These are phyloP conservation scores for Neolamprologus cancellatus DNA, from an alignment of 2,113 vertebrate genomes.

Conservation along the genomic window DNA sequence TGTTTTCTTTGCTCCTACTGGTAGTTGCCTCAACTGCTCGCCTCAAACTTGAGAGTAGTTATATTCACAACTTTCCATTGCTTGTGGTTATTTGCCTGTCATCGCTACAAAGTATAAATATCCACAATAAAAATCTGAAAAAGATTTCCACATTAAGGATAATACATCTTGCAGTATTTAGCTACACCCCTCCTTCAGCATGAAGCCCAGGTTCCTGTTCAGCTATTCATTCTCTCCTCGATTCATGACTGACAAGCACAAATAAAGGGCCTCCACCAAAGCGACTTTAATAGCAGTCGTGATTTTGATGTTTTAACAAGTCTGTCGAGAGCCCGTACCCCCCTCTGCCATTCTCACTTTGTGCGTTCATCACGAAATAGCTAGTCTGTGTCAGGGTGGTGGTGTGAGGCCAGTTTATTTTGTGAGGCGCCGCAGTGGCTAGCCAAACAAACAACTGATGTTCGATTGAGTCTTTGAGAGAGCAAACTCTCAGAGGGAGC, in stretches of 20 bases:
- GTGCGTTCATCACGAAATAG: constrained; percentile 47
- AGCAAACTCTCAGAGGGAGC: constrained; percentile 55
- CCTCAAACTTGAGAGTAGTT: not conserved
- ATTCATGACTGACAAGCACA: not conserved
- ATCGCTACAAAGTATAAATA: not conserved
- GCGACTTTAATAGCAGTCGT: not conserved
- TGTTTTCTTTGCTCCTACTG: not conserved
- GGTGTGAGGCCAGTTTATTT: constrained; percentile 48
- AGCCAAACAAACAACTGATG: constrained; percentile 67
- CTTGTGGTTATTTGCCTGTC: not conserved
- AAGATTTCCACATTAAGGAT: not conserved
- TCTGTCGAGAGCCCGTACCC: constrained; percentile 39
- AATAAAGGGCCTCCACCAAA: not conserved
- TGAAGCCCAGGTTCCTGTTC: not conserved
- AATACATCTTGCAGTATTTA: not conserved
- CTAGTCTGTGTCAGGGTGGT: constrained; percentile 48
- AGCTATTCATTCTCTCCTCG: not conserved
- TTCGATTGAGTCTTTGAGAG: constrained; percentile 55
- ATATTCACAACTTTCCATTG: not conserved
- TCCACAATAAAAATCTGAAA: not conserved
- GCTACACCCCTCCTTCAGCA: not conserved
- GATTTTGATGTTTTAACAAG: constrained; percentile 16
- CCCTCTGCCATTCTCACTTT: constrained; percentile 38
- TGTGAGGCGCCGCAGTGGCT: constrained; percentile 65
- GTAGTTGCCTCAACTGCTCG: not conserved